These are phyloP conservation scores for Campoletis sonorensis DNA, from an alignment of 1,140 invertebrate species.

Conservation along the genomic window DNA sequence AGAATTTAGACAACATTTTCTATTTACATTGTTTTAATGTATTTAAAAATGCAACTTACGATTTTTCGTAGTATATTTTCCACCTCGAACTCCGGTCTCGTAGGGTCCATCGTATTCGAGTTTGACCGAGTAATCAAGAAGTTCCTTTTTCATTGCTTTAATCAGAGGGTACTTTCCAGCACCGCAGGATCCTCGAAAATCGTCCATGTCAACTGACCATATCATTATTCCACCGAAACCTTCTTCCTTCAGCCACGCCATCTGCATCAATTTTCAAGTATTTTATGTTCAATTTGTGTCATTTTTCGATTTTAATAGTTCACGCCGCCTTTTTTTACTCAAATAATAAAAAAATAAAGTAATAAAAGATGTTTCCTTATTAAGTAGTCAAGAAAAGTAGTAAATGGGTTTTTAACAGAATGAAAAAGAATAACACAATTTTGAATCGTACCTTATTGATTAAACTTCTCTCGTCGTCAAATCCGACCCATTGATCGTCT, in stretches of 20 bases:
- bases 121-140: slow-evolving; percentile 89
- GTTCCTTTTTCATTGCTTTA: slow-evolving; percentile 90
- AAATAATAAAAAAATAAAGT: no score
- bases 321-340: no score
- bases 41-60: slow-evolving; percentile 84
- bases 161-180: slow-evolving; percentile 93
- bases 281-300: slow-evolving; percentile 14
- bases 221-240: slow-evolving; percentile 98
- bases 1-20: no score
- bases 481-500: slow-evolving; percentile 96
- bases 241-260: slow-evolving; percentile 95
- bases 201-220: slow-evolving; percentile 97
- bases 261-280: slow-evolving; percentile 77
- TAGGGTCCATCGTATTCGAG: slow-evolving; percentile 93
- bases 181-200: slow-evolving; percentile 94
- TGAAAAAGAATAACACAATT: background rate
- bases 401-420: background rate
- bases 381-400: no score
- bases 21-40: no score
- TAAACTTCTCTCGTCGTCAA: slow-evolving; percentile 95
- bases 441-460: slow-evolving; percentile 87
- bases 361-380: no score
- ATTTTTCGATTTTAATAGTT: background rate
- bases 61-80: slow-evolving; percentile 90
- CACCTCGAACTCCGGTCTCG: slow-evolving; percentile 83